phyloP scores from a whole-genome alignment of 2,888 invertebrate species.

The Cryptocephalus primarius region DNA sequence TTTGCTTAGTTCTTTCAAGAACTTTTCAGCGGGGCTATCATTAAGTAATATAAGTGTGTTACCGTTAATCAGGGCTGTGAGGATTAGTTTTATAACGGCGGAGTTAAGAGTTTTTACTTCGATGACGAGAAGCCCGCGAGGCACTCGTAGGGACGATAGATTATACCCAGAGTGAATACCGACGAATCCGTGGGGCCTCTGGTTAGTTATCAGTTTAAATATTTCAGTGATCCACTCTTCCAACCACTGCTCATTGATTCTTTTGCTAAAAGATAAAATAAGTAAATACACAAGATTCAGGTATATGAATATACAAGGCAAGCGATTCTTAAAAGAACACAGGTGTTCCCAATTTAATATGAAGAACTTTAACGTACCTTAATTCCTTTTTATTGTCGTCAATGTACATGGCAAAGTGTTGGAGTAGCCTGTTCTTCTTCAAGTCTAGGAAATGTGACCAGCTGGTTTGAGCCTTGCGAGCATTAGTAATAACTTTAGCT shows the following conservation, averaged over 20 bases:
- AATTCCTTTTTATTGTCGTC: too few relatives aligned
- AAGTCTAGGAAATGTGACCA: too few relatives aligned
- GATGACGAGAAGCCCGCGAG: slow-evolving; percentile 25
- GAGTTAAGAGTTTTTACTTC: slow-evolving; percentile 13
- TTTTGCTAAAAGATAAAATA: too few relatives aligned
- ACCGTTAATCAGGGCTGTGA: slow-evolving; percentile 26
- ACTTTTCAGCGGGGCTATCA: too few relatives aligned
- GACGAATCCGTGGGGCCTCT: neutral
- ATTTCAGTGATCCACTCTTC: neutral
- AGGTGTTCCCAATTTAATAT: too few relatives aligned
- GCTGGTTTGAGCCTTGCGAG: too few relatives aligned
- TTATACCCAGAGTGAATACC: slow-evolving; percentile 9
- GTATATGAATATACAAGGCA: neutral
- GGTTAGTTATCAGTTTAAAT: neutral
- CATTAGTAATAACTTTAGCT: slow-evolving; percentile 1
- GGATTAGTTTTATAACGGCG: slow-evolving; percentile 15
- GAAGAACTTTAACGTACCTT: too few relatives aligned
- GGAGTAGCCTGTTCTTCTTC: too few relatives aligned
- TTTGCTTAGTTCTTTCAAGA: too few relatives aligned
- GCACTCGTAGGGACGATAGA: slow-evolving; percentile 16
- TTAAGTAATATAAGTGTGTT: slow-evolving; percentile 23
- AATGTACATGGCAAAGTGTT: too few relatives aligned
- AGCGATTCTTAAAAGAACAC: too few relatives aligned
- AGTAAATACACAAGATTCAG: neutral
- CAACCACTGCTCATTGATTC: too few relatives aligned